A percentile compares a stretch with the other conserved stretches of the same genome.
phyloP scores from a whole-genome alignment of 2,888 invertebrate genomes.

The Polylopha cassiicola region DNA sequence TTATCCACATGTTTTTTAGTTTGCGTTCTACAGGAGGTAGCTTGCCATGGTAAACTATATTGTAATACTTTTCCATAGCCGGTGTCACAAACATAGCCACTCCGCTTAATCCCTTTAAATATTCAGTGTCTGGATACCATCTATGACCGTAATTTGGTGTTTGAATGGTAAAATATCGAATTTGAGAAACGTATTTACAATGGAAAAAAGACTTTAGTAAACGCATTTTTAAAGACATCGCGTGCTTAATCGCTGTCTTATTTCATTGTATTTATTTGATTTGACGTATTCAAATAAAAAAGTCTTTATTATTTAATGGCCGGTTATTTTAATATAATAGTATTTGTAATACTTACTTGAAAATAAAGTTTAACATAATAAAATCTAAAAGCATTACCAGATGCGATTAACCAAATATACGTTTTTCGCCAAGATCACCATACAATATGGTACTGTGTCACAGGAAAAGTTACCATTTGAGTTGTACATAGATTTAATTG shows the following conservation, averaged over 20 bases:
- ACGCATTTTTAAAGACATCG: conserved; percentile 1
- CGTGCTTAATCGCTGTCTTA: background rate
- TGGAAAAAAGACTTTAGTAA: conserved; percentile 3
- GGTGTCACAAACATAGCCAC: conserved; percentile 78
- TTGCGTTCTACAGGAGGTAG: conserved; percentile 73
- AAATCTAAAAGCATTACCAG: too few species aligned
- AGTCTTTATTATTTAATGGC: too few species aligned
- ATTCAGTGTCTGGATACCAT: conserved; percentile 84
- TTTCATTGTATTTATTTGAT: too few species aligned
- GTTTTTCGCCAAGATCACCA: too few species aligned
- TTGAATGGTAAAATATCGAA: conserved; percentile 35
- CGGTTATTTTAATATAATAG: too few species aligned
- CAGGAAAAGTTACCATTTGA: too few species aligned
- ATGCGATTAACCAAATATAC: too few species aligned
- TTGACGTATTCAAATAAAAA: too few species aligned
- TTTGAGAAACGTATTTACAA: conserved; percentile 18
- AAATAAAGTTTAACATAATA: too few species aligned
- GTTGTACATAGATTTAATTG: too few species aligned
- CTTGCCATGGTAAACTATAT: conserved; percentile 49
- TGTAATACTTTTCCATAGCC: conserved; percentile 49
- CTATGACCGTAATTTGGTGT: conserved; percentile 36
- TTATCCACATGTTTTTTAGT: conserved; percentile 82
- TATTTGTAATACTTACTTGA: too few species aligned
- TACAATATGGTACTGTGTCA: too few species aligned
- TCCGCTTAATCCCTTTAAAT: conserved; percentile 70